These are phyloP conservation scores for Gymnodraco acuticeps DNA, from an alignment of 2,797 vertebrate genomes.

Conservation along the genomic window DNA sequence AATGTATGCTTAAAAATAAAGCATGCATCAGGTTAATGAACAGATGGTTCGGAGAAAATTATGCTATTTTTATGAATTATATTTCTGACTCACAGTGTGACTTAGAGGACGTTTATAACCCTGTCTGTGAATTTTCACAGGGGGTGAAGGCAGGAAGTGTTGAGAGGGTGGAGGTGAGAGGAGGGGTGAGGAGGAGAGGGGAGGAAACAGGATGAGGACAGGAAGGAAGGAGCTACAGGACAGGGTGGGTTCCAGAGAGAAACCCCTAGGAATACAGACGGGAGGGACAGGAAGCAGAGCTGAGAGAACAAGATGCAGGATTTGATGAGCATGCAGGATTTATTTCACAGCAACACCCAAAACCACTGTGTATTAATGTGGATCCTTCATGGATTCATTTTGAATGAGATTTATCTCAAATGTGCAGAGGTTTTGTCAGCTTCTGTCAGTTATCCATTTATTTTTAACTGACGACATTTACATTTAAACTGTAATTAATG, in stretches of 20 bases:
- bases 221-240: conserved; percentile 61
- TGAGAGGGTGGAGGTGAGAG: conserved; percentile 43
- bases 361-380: neutral
- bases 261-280: conserved; percentile 54
- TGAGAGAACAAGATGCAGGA: conserved; percentile 7
- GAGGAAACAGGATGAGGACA: conserved; percentile 70
- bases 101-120: conserved; percentile 23
- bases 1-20: neutral
- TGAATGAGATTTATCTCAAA: neutral
- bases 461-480: neutral
- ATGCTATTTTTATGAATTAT: neutral
- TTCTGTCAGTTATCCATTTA: neutral
- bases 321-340: conserved; percentile 29
- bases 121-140: conserved; percentile 65
- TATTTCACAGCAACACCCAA: neutral
- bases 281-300: conserved; percentile 47
- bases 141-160: conserved; percentile 45
- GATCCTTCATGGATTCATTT: conserved; percentile 14
- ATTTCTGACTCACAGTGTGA: neutral
- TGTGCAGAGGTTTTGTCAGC: neutral
- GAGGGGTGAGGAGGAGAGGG: neutral
- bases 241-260: conserved; percentile 39
- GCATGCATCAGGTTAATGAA: neutral
- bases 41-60: neutral
- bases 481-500: neutral